Evolutionary conservation across 64 coral and sea anemone genomes (phyloP), one percentile per base, ranked within the genome.

Genomic region (Actinia equina): DNA sequence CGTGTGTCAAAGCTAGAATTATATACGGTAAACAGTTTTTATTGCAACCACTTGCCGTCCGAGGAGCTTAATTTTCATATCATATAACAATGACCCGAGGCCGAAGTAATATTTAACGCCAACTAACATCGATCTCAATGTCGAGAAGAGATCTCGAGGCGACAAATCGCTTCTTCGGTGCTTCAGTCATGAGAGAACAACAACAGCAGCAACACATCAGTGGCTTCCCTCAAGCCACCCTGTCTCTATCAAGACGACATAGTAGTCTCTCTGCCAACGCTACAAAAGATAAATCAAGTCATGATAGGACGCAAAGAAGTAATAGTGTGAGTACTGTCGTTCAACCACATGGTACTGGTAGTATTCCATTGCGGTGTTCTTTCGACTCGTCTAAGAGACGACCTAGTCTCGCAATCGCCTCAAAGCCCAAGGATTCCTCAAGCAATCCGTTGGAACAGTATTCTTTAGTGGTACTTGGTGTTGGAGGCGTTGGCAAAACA

Each of bases 401-500:
- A 44, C 45, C 90, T 10, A 92, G 90, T 87, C 60, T 92, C 65
- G 62, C 85, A 61, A 78, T 44, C 70, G 59, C 15, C 6, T 44
- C 13, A 23, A 87, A 30, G 85, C 49, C 15, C 44, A 84, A 77
- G 3, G 89, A 22, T 27, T 17, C 9, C 59, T 20, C 78, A 55
- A 85, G 41, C 25, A 15, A 22, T 18, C 17, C 83, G 11, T 3
- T 26, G 11, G 90, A 92, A 77, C 83, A 92, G 23, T 86, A 92
- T 49, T 92, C 90, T 23, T 61, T 92, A 2, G 90, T 92, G 3
- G 80, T 92, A 44, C 52, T 92, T 2, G 90, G 90, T 62, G 77
- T 83, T 10, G 90, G 84, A 87, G 90, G 90, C 3, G 90, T 92
- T 1, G 90, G 90, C 2, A 92, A 92, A 17, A 92, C 90, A 92